Evolutionary conservation across 1,140 invertebrate genomes (phyloP).

Genomic region (Propsilocerus akamusi): DNA sequence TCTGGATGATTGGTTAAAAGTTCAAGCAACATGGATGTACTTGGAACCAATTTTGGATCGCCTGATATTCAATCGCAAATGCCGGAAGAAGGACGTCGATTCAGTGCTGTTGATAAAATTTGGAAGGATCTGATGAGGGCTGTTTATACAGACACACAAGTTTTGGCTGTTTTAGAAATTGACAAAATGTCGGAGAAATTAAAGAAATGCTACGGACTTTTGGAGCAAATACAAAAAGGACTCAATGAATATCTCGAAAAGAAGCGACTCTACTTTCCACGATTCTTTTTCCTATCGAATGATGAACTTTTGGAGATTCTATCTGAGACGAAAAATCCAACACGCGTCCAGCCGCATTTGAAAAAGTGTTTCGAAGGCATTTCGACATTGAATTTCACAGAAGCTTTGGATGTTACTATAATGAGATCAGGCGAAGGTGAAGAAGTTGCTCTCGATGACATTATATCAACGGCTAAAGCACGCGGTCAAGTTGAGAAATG

Average conservation of each 20-base stretch:
- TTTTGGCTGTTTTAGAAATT: conserved; percentile 71
- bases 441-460: conserved; percentile 51
- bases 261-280: conserved; percentile 82
- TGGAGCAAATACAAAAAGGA: conserved; percentile 81
- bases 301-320: conserved; percentile 91
- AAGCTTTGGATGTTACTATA: conserved; percentile 67
- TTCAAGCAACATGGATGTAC: conserved; percentile 94
- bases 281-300: conserved; percentile 96
- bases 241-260: conserved; percentile 91
- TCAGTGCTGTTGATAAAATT: conserved; percentile 75
- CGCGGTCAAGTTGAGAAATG: conserved; percentile 94
- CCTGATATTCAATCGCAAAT: conserved; percentile 94
- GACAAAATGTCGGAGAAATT: conserved; percentile 85
- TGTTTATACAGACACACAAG: conserved; percentile 55
- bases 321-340: conserved; percentile 93
- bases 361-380: conserved; percentile 96
- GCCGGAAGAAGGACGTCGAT: conserved; percentile 73
- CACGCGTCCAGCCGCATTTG: conserved; percentile 88
- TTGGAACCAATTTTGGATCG: conserved; percentile 95
- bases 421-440: conserved; percentile 84
- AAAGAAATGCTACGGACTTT: conserved; percentile 69
- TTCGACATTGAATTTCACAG: conserved; percentile 66
- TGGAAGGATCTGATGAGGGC: conserved; percentile 92
- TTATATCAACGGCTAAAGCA: conserved; percentile 75
- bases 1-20: conserved; percentile 89